Base-by-base conservation (phyloP, 2,888 invertebrate genomes). In the Stenichneumon culpator region DNA sequence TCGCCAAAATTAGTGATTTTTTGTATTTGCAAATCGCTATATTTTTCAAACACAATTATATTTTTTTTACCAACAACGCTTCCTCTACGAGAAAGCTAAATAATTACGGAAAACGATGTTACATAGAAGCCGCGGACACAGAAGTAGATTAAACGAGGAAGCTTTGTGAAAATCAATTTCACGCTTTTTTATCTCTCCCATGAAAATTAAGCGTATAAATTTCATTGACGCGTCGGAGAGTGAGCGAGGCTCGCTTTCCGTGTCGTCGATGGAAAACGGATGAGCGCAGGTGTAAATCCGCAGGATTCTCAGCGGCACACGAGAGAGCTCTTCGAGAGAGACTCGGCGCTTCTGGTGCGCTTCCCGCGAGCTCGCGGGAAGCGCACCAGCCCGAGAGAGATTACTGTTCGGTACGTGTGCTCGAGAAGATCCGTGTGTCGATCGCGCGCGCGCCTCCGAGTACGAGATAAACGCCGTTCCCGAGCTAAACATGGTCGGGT, bases 401-500 rank as follows among this genome's bases (percentile, higher is more conserved):
- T 74, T 75, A 74, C 74, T 16, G 44, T 44, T 3, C n/a, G 60
- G n/a, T 63, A 63, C 39, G 36, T 67, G 39, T 19, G n/a, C 44
- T 63, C 47, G 57, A 39, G 25, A 9, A 44, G 68, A 79, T 44
- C 44, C 72, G 68, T 69, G 72, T 73, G 72, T 78, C 54, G 65
- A 72, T 69, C 74, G 54, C 44, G 19, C 65, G 25, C 68, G 69
- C 69, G 19, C 65, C 14, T 60, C 47, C 69, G 73, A 65, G 36
- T 39, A 44, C 65, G 25, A 14, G 54, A 57, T 67, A 54, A 74
- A 47, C 52, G 47, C 63, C 69, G 63, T 79, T 79, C 63, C 70
- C 79, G 47, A 25, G 44, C 79, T 79, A 75, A 75, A 83, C 79
- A 83, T 79, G 83, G 75, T 47, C 65, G 54, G 74, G 22, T 54